A percentile compares a stretch with the other conserved stretches of the same genome.
These are phyloP conservation scores for Erebia aethiops DNA, from an alignment of 2,888 invertebrate species.

Conservation along the genomic window DNA sequence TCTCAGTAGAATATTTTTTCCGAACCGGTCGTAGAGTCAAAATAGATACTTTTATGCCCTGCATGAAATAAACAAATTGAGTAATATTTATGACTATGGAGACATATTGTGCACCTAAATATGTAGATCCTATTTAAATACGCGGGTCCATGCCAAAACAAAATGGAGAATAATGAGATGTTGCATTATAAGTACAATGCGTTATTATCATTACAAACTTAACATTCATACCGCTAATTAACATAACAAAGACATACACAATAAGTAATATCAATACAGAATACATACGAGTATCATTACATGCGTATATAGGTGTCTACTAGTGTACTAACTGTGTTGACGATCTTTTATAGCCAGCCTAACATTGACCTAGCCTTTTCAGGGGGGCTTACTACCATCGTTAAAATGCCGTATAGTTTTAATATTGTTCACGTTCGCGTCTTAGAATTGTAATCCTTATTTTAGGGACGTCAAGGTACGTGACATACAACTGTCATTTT, in stretches of 20 bases:
- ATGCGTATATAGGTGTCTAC: constrained; percentile 1
- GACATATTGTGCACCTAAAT: not conserved
- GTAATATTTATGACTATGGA: too few relatives aligned
- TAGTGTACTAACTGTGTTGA: not conserved
- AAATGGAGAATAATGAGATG: not conserved
- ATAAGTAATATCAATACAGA: not conserved
- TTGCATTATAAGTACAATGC: not conserved
- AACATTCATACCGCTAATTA: not conserved
- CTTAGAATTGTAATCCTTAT: too few relatives aligned
- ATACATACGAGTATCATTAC: constrained; percentile 7
- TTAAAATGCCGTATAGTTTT: too few relatives aligned
- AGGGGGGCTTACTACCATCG: not conserved
- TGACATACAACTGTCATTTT: too few relatives aligned
- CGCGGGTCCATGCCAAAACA: not conserved
- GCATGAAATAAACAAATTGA: too few relatives aligned
- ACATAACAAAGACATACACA: constrained; percentile 16
- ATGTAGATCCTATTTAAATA: not conserved
- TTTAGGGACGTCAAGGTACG: too few relatives aligned
- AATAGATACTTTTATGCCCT: too few relatives aligned
- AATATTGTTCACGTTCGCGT: too few relatives aligned
- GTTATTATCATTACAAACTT: constrained; percentile 11
- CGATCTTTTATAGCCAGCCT: constrained; percentile 1
- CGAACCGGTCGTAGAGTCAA: too few relatives aligned
- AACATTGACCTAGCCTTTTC: constrained; percentile 1
- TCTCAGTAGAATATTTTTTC: too few relatives aligned